Evolutionary conservation across 2,888 invertebrate genomes (phyloP), one percentile per base, ranked within the genome.

Genomic region (Cosmia pyralina): DNA sequence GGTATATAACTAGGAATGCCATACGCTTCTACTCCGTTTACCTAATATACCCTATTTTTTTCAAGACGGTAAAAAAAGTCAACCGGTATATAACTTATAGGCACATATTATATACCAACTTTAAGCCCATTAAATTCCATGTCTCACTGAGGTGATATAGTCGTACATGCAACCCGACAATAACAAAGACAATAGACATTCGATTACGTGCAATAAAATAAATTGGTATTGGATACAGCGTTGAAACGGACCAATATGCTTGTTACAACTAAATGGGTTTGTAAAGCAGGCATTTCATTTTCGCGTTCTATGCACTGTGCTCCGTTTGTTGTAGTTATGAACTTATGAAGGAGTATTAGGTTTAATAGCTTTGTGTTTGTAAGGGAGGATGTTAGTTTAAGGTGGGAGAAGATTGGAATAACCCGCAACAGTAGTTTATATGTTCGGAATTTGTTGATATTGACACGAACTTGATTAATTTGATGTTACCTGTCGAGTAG

Each of bases 121-220:
- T 65, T 34, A 72, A 53, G n/a, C 64, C 69, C 65, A 86, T 82
- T 79, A 79, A 53, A 79, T 64, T 67, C 58, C 70, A 75, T 72
- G 73, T 70, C 74, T 62, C 69, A 52, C 63, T 58, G 50, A 86
- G 75, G 78, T 87, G 81, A 79, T 83, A 85, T 63, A 81, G 78
- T 69, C 69, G 80, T 75, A 73, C 78, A 83, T 86, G 83, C 83
- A 81, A 79, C 80, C 76, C 75, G 81, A 81, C 84, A 82, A 81
- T 84, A 84, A 78, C 82, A 59, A 74, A 79, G 74, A 87, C 88
- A 88, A 85, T 85, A 87, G 84, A 83, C 81, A 82, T 77, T 79
- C 77, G 83, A 88, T 85, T 85, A 85, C 85, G 70, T 81, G 81
- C 81, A 87, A 85, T 87, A 85, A 85, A 88, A 85, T 85, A 75